Evolutionary conservation across 2,797 vertebrate genomes (phyloP).

Genomic region (Xenopus petersii): DNA sequence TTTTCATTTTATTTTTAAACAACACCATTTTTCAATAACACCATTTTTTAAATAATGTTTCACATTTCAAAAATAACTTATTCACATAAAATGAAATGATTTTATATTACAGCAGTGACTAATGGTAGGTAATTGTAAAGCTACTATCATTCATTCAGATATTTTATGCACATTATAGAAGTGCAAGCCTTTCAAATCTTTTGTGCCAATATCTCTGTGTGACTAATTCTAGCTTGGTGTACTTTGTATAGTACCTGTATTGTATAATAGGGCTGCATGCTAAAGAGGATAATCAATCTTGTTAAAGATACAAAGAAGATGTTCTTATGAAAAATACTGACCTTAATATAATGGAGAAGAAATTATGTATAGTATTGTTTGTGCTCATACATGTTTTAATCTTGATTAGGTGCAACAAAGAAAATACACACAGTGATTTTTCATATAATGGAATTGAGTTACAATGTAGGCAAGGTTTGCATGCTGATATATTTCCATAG

Average conservation of each 20-base stretch:
- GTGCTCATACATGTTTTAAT: no score
- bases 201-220: conserved; percentile 36
- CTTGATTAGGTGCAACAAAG: no score
- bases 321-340: conserved; percentile 66
- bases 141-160: conserved; percentile 25
- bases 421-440: no score
- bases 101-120: conserved; percentile 30
- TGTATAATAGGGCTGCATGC: conserved; percentile 42
- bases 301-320: conserved; percentile 58
- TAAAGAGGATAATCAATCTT: conserved; percentile 59
- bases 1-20: no score
- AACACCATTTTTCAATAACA: no score
- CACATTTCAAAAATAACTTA: conserved; percentile 8
- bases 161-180: conserved; percentile 28
- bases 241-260: conserved; percentile 23
- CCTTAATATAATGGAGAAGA: conserved; percentile 54
- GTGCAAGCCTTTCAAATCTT: conserved; percentile 28
- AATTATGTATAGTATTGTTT: no score
- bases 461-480: no score
- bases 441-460: no score
- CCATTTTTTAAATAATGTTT: no score
- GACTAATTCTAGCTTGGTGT: conserved; percentile 36
- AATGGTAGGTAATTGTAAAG: conserved; percentile 37
- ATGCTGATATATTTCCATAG: no score
- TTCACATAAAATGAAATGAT: conserved; percentile 15